Base-by-base conservation (phyloP, 1,140 invertebrate species). In the Diuraphis noxia region DNA sequence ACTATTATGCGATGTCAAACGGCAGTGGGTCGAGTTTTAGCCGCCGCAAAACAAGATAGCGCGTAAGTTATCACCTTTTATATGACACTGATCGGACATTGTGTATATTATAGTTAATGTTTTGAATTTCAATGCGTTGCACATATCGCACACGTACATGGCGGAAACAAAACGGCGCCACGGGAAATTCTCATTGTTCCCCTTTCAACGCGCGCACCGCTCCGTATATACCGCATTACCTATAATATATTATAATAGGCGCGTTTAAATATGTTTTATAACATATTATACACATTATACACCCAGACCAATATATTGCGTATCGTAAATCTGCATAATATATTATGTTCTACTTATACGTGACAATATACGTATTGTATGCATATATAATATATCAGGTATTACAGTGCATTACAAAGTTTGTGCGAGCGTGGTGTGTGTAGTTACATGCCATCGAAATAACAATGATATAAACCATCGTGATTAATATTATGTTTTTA, bases 81-180 rank as follows among this genome's bases (percentile, higher is more conserved):
- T 34, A 86, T 49, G 84, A 86, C 84, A 86, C 84, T 86, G 49
- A 86, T 86, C 84, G 84, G 84, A 86, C 84, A 21, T 86, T 86
- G 17, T 72, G 8, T 52, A 72, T 49, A 43, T 13, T 43, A 43
- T 30, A 86, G 84, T 49, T 36, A 86, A 86, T 41, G 84, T 86
- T 86, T 86, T 86, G 84, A 86, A 86, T 86, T 43, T 86, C 84
- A 86, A 86, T 86, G 41, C 38, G 34, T 19, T 2, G 38, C 84
- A 19, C 79, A 81, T 40, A 81, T 38, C 30, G 36, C 38, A 38
- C 36, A 38, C 36, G 34, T 38, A 13, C 49, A 5, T 49, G 21
- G 23, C 79, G 79, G 79, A 81, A 81, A 81, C 38, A 81, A 13
- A 81, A 81, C 79, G 46, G 46, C 46, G 79, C 21, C 30, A 25